A percentile compares a stretch with the other conserved stretches of the same genome.
These are phyloP conservation scores for Cherax destructor DNA, from an alignment of 1,140 invertebrate species.

Conservation along the genomic window DNA sequence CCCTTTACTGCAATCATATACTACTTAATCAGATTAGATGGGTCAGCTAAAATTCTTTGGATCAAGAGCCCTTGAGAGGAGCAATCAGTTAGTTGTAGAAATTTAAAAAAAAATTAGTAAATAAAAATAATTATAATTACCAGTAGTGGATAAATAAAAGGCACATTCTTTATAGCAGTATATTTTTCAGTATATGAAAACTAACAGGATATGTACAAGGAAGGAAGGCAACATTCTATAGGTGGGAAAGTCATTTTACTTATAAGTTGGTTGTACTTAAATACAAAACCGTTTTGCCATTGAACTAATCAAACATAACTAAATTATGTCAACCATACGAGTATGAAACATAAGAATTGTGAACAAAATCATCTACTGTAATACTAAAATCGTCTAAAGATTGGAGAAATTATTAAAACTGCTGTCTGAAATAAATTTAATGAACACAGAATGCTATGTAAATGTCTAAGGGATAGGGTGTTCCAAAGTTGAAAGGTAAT, in stretches of 20 bases:
- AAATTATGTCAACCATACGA: not conserved
- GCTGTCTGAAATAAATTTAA: no score
- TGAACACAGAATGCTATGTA: not conserved
- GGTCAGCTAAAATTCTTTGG: no score
- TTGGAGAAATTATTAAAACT: not conserved
- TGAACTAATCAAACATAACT: slow-evolving; percentile 10
- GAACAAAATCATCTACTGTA: not conserved
- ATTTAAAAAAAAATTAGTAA: no score
- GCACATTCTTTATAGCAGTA: slow-evolving; percentile 12
- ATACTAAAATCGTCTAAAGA: not conserved
- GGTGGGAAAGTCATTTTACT: slow-evolving; percentile 2
- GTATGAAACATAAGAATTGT: not conserved
- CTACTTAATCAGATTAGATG: no score
- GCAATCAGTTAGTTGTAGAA: no score
- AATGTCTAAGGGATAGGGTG: not conserved
- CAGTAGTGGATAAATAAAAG: no score
- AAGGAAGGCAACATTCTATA: slow-evolving; percentile 58
- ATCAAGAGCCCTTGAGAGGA: no score
- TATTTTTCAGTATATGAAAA: slow-evolving; percentile 66
- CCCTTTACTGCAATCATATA: no score
- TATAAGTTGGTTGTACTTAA: slow-evolving; percentile 13
- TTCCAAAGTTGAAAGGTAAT: not conserved
- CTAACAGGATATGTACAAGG: slow-evolving; percentile 43
- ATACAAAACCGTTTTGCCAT: slow-evolving; percentile 64
- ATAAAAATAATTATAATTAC: no score